Conservation (phyloP, 2,888 invertebrate genomes). For the Allacma fusca region DNA sequence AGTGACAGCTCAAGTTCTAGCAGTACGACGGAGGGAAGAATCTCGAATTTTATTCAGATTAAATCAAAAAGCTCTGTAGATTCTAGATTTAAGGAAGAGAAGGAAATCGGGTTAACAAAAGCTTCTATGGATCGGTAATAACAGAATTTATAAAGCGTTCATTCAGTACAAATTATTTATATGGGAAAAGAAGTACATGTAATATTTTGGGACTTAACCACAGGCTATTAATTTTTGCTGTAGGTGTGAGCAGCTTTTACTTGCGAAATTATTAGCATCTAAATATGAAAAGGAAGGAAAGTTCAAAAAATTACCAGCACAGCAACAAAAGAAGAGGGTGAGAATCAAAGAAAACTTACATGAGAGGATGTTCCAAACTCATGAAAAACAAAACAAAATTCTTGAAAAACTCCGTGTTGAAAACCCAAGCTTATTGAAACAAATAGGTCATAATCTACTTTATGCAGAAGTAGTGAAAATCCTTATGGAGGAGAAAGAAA, state of each 20-base stretch:
- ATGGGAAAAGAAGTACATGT: too few relatives aligned
- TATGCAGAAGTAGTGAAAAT: slow-evolving; percentile 33
- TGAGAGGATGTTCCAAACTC: neutral
- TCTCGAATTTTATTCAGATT: too few relatives aligned
- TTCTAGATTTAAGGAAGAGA: neutral
- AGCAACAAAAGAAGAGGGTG: neutral
- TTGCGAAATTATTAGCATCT: slow-evolving; percentile 27
- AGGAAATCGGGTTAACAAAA: slow-evolving; percentile 1
- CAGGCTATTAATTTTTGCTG: neutral
- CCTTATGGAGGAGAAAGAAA: slow-evolving; percentile 27
- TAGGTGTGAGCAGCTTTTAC: slow-evolving; percentile 37
- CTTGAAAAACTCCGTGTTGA: neutral
- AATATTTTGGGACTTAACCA: too few relatives aligned
- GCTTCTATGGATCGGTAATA: slow-evolving; percentile 29
- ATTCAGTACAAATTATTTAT: neutral
- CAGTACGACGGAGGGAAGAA: too few relatives aligned
- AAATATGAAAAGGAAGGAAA: slow-evolving; percentile 38
- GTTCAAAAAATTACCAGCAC: neutral
- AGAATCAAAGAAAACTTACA: neutral
- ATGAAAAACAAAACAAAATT: slow-evolving; percentile 4
- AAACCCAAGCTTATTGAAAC: slow-evolving; percentile 9
- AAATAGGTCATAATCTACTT: slow-evolving; percentile 34
- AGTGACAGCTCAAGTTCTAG: too few relatives aligned
- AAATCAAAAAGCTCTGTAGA: too few relatives aligned
- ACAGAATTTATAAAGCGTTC: neutral